Evolutionary conservation across 2,113 vertebrate species (phyloP).

Genomic region (Pseudorhombus dupliciocellatus): DNA sequence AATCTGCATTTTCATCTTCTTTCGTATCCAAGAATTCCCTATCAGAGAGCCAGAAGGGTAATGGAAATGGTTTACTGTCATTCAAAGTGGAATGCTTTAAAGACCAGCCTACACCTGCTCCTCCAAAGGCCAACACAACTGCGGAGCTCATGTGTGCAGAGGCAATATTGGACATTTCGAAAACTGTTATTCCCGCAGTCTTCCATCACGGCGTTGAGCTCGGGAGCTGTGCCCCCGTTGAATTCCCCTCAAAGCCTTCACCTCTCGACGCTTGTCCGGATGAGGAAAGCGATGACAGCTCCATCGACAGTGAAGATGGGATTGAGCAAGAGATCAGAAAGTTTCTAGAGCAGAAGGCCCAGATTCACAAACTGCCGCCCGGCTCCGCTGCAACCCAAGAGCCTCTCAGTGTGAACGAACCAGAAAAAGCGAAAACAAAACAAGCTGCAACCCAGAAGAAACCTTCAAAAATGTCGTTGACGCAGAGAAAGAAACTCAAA

Average conservation of each 20-base stretch:
- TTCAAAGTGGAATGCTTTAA: slow-evolving; percentile 51
- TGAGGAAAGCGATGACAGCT: slow-evolving; percentile 84
- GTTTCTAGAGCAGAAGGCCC: slow-evolving; percentile 92
- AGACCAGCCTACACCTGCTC: slow-evolving; percentile 46
- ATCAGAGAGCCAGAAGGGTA: slow-evolving; percentile 42
- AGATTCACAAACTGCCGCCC: slow-evolving; percentile 77
- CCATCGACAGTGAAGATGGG: slow-evolving; percentile 92
- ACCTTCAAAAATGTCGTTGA: slow-evolving; percentile 70
- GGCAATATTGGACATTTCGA: slow-evolving; percentile 97
- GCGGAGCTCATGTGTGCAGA: slow-evolving; percentile 95
- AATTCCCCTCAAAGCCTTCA: slow-evolving; percentile 46
- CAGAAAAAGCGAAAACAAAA: slow-evolving; percentile 49
- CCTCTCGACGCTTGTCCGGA: slow-evolving; percentile 42
- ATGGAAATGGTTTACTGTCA: slow-evolving; percentile 59
- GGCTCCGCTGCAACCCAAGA: slow-evolving; percentile 20
- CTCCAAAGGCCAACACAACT: slow-evolving; percentile 85
- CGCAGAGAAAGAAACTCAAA: slow-evolving; percentile 78
- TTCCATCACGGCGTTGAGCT: slow-evolving; percentile 62
- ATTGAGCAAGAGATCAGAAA: slow-evolving; percentile 94
- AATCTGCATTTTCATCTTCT: slow-evolving; percentile 18
- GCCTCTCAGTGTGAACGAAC: slow-evolving; percentile 17
- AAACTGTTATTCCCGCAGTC: slow-evolving; percentile 87
- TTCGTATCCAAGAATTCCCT: slow-evolving; percentile 25
- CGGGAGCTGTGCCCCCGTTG: slow-evolving; percentile 28
- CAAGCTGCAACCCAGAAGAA: slow-evolving; percentile 58